A percentile compares a stretch with the other conserved stretches of the same genome.
Evolutionary conservation across 1,140 invertebrate species (phyloP).

Genomic region (Sminthurides bifidus): DNA sequence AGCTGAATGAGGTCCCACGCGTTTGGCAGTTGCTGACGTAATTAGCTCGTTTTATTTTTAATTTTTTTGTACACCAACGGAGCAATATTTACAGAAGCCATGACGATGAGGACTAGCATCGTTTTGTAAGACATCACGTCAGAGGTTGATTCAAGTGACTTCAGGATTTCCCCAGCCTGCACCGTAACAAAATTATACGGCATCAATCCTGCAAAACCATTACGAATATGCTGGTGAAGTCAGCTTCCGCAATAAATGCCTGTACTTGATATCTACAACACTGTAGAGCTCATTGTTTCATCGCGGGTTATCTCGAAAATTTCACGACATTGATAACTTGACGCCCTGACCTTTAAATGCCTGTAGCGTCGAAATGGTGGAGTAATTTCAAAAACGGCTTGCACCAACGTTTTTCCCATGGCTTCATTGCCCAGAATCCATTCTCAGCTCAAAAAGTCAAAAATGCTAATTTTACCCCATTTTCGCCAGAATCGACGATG

Average conservation of each 20-base stretch:
- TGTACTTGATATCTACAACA: background rate
- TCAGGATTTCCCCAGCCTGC: slow-evolving; percentile 46
- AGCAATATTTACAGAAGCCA: slow-evolving; percentile 42
- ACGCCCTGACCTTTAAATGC: no score
- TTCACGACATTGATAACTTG: no score
- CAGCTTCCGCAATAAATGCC: background rate
- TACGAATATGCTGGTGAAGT: background rate
- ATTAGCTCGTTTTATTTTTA: background rate
- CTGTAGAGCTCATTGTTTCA: no score
- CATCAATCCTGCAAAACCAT: slow-evolving; percentile 43
- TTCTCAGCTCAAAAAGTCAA: no score
- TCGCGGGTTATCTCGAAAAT: background rate
- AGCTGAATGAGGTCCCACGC: no score
- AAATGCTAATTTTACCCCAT: no score
- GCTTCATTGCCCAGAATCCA: no score
- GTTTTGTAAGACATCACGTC: slow-evolving; percentile 45
- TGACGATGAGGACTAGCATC: slow-evolving; percentile 41
- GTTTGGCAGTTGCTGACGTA: background rate
- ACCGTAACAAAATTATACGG: slow-evolving; percentile 56
- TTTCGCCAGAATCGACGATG: no score
- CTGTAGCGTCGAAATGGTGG: no score
- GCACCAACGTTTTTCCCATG: no score
- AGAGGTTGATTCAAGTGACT: slow-evolving; percentile 43
- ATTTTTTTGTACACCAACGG: slow-evolving; percentile 35
- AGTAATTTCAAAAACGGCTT: no score